Evolutionary conservation across 2,888 invertebrate species (phyloP).

Genomic region (Patella depressa): DNA sequence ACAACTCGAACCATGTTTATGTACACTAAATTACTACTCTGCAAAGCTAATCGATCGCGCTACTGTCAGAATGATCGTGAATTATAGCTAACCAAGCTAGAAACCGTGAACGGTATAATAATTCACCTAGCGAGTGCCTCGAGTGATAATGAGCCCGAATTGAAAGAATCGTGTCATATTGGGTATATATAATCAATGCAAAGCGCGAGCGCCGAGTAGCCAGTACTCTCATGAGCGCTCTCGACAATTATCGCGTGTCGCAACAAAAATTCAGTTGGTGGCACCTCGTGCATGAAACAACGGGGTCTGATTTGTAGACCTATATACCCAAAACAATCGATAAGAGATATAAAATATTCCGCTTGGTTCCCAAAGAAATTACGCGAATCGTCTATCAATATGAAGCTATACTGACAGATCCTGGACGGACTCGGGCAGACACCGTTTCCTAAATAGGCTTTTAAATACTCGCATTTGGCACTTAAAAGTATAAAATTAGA

Average conservation of each 20-base stretch:
- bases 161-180: too few species aligned
- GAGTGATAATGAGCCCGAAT: too few species aligned
- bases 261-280: background rate
- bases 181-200: background rate
- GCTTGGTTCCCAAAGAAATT: background rate
- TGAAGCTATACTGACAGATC: background rate
- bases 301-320: constrained; percentile 6
- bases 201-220: background rate
- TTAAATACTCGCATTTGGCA: too few species aligned
- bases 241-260: constrained; percentile 11
- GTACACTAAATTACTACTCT: too few species aligned
- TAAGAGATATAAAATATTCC: background rate
- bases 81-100: too few species aligned
- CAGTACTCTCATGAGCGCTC: background rate
- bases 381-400: constrained; percentile 4
- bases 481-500: too few species aligned
- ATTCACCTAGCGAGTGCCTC: too few species aligned
- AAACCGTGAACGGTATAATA: too few species aligned
- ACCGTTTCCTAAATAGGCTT: background rate
- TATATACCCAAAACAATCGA: constrained; percentile 2
- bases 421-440: constrained; percentile 1
- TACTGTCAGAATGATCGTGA: too few species aligned
- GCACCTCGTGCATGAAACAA: background rate
- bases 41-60: too few species aligned
- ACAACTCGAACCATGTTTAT: background rate